Percentiles rank a stretch among this genome's conserved stretches.
Conservation (phyloP, 2,113 vertebrate genomes). For the Mormyrus lacerda region DNA sequence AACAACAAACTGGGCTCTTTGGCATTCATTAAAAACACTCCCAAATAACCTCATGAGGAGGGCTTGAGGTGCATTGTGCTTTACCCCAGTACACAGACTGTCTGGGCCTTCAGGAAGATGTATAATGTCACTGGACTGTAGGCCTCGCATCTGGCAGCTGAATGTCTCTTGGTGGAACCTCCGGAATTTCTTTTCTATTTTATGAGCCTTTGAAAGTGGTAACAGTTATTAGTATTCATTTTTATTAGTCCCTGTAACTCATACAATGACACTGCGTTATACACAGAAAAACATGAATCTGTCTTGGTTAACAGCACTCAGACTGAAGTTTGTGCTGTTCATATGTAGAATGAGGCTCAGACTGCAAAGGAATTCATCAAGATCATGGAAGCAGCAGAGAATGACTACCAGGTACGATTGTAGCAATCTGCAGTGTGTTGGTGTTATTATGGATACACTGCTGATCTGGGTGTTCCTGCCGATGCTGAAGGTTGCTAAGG, state of each 20-base stretch:
- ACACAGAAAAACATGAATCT: background rate
- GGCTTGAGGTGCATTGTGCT: background rate
- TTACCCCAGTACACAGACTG: background rate
- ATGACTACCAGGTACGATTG: constrained; percentile 86
- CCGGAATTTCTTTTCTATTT: background rate
- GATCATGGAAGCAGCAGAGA: constrained; percentile 92
- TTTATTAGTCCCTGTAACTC: background rate
- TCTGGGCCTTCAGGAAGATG: background rate
- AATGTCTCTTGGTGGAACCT: background rate
- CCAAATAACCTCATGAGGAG: background rate
- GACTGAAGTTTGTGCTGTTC: constrained; percentile 8
- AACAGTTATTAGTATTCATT: background rate
- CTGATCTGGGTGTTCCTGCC: background rate
- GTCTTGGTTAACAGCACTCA: background rate
- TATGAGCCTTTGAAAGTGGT: background rate
- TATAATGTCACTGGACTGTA: background rate
- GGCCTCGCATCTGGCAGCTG: background rate
- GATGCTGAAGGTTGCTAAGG: background rate
- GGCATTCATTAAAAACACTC: background rate
- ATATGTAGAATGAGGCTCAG: constrained; percentile 77
- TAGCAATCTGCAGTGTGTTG: background rate
- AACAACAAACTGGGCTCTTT: background rate
- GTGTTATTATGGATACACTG: background rate
- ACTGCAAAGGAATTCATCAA: constrained; percentile 93
- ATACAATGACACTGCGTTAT: background rate